Base-by-base conservation (phyloP, 2,113 vertebrate genomes). In the Illadopsis cleaveri region DNA sequence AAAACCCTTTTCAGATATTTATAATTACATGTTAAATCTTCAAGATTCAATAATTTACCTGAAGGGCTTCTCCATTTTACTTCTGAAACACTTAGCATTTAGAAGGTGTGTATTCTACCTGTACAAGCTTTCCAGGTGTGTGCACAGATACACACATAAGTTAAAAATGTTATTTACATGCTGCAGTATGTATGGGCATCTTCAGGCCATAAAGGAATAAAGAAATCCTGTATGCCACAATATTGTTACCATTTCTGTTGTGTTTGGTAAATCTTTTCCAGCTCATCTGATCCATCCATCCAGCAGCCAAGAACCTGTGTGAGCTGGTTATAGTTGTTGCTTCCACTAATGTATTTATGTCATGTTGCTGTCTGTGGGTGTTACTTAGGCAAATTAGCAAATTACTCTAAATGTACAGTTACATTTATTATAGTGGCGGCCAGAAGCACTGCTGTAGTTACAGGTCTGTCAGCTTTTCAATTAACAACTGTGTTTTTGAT, bases 361-460 rank as follows among this genome's bases (percentile, higher is more conserved):
- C 95, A 94, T 56, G 91, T 93, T 97, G 79, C 97, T 89, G 95
- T 95, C 97, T 93, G 82, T 93, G 95, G 93, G 90, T 88, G 96
- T 96, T 94, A 95, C 97, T 97, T 90, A 94, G 94, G 95, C 93
- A 97, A 98, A 98, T 98, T 93, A 98, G 89, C 94, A 95, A 97
- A 97, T 97, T 95, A 97, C 93, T 94, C 96, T 93, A 94, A 96
- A 97, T 76, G 66, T 82, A 95, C 73, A 83, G 91, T 79, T 86
- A 83, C 96, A 96, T 90, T 97, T 97, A 83, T 97, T 90, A 94
- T 77, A 56, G 17, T 66, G 69, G 90, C 11, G 69, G 91, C 62
- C 30, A n/a, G 71, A 93, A 95, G 84, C n/a, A 15, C 51, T 73
- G 80, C 91, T 72, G 83, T 50, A 82, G 31, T 93, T 91, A 90